Evolutionary conservation across 2,888 invertebrate species (phyloP), one percentile per base, ranked within the genome.

Genomic region (Malthinus seriepunctatus): DNA sequence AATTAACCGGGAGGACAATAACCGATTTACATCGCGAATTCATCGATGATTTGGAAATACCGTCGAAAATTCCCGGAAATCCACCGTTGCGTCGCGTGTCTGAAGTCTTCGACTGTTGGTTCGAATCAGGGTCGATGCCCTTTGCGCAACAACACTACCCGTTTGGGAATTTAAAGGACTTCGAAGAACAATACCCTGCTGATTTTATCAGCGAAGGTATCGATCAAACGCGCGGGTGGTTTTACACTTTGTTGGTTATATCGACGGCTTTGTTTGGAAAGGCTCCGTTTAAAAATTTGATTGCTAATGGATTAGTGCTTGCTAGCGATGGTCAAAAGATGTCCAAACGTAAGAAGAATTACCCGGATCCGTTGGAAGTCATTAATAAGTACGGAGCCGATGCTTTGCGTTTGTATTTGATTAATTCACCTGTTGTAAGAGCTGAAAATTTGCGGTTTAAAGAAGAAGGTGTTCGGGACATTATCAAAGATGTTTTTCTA

Each of bases 51-150:
- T 81, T 99, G 60, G 91, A 91, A 71, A 98, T 99, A 69, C 97
- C 97, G 0, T 98, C 98, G 1, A 82, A 82, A 51, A 83, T 88
- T 33, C 86, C 88, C 0, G 97, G 95, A 5, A 85, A 88, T 56
- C 93, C 95, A 3, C 91, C 92, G 8, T 79, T 99, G 32, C 86
- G 84, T 63, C 85, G 99, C 52, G 88, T 99, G 3, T 75, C 89
- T 0, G 97, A 98, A 79, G 98, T 99, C 0, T 99, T 99, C 79
- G 99, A 99, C 79, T 99, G 99, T 76, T 99, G 99, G 99, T 99
- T 99, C 80, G 99, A 99, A 78, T 97, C 97, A 0, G 98, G 99
- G 3, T 95, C 96, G 12, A 99, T 99, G 99, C 99, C 99, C 0
- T 99, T 97, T 73, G 98, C 96, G 0, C 96, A 97, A 76, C 85